Evolutionary conservation across 2,888 invertebrate species (phyloP).

Genomic region (Xiphydria camelus): DNA sequence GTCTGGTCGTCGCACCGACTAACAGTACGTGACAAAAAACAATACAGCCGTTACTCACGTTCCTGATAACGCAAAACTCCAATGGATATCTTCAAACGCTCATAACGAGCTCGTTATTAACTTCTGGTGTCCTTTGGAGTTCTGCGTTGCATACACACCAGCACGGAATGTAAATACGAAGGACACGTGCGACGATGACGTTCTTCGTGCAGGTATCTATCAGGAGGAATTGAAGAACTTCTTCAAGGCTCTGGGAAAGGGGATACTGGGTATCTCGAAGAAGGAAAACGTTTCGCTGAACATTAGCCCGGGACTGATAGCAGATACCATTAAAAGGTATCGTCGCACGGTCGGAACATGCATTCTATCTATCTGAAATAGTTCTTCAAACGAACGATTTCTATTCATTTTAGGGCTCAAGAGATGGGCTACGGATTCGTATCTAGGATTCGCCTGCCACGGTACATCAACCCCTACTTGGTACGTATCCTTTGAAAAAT

Average conservation of each 20-base stretch:
- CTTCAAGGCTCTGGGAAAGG: slow-evolving; percentile 70
- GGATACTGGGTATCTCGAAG: slow-evolving; percentile 67
- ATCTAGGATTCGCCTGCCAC: slow-evolving; percentile 65
- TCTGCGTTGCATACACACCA: too few species aligned
- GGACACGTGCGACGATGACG: too few species aligned
- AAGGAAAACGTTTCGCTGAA: slow-evolving; percentile 64
- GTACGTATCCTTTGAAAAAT: slow-evolving; percentile 52
- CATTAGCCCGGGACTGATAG: slow-evolving; percentile 68
- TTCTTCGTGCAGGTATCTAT: slow-evolving; percentile 56
- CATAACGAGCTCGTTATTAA: too few species aligned
- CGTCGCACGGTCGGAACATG: too few species aligned
- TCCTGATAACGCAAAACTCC: too few species aligned
- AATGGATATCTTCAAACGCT: too few species aligned
- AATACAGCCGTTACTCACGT: too few species aligned
- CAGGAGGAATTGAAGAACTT: slow-evolving; percentile 71
- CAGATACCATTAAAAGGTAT: slow-evolving; percentile 67
- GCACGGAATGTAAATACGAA: too few species aligned
- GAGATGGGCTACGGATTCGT: slow-evolving; percentile 52
- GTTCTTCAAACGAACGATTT: slow-evolving; percentile 1
- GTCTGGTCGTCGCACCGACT: slow-evolving; percentile 68
- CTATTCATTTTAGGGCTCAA: slow-evolving; percentile 46
- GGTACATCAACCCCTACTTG: slow-evolving; percentile 69
- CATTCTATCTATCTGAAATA: too few species aligned
- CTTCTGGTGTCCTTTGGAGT: too few species aligned
- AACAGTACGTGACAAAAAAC: slow-evolving; percentile 61